phyloP scores from a whole-genome alignment of 2,888 invertebrate species.

The Heteropelma amictum region DNA sequence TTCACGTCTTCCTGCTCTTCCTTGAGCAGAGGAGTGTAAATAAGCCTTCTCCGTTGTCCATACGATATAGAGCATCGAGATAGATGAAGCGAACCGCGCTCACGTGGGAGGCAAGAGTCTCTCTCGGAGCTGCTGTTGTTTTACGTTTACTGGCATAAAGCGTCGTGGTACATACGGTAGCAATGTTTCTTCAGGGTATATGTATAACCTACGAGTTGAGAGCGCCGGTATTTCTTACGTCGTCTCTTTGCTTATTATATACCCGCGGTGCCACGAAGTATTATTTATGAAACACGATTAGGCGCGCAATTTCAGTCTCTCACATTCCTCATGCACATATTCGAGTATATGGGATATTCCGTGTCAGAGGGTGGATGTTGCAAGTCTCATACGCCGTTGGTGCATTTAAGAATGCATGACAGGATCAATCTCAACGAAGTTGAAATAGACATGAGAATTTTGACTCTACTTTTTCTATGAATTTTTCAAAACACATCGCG shows the following conservation, averaged over 20 bases:
- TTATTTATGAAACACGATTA: constrained; percentile 75
- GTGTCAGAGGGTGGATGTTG: not conserved
- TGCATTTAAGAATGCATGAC: too few species aligned
- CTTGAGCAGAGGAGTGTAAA: constrained; percentile 49
- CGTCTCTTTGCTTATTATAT: constrained; percentile 72
- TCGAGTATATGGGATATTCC: not conserved
- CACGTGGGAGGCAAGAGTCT: constrained; percentile 36
- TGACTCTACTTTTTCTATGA: too few species aligned
- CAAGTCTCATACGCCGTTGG: too few species aligned
- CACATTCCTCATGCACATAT: constrained; percentile 19
- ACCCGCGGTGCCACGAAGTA: constrained; percentile 64
- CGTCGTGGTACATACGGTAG: constrained; percentile 50
- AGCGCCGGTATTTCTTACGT: constrained; percentile 74
- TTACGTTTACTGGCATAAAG: constrained; percentile 33
- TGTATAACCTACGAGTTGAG: constrained; percentile 44
- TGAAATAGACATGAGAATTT: too few species aligned
- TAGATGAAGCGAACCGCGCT: constrained; percentile 36
- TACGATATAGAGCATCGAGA: constrained; percentile 34
- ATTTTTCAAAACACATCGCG: too few species aligned
- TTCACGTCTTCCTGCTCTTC: constrained; percentile 37
- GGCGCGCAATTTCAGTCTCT: constrained; percentile 56
- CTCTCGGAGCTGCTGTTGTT: constrained; percentile 4
- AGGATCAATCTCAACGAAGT: too few species aligned
- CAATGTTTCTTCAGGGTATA: constrained; percentile 40
- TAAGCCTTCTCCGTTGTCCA: constrained; percentile 46